These are phyloP conservation scores for Eulemur albifrons DNA, from an alignment of 2,797 vertebrate genomes.

Conservation along the genomic window DNA sequence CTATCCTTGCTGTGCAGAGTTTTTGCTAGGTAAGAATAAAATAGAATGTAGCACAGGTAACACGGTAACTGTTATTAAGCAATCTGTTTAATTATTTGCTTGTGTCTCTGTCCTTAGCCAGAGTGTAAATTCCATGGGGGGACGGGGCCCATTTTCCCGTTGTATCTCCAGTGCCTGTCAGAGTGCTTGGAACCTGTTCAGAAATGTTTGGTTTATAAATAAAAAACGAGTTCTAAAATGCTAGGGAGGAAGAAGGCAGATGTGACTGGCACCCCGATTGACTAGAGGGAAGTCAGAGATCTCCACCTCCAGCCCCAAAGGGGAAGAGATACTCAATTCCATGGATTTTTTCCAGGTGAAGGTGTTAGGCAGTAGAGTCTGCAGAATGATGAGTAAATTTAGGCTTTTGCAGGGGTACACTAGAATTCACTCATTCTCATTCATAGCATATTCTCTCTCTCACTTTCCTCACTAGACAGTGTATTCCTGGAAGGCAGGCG, in stretches of 20 bases:
- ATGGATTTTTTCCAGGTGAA: not conserved
- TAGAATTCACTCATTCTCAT: not conserved
- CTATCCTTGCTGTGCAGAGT: not conserved
- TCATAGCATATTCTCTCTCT: not conserved
- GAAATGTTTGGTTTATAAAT: not conserved
- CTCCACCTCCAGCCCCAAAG: not conserved
- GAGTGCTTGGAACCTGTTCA: not conserved
- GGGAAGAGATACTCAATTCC: not conserved
- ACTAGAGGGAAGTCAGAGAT: not conserved
- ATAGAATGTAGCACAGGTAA: not conserved
- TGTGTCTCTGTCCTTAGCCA: not conserved
- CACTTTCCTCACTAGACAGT: not conserved
- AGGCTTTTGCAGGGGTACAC: not conserved
- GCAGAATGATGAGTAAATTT: not conserved
- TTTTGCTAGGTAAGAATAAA: not conserved
- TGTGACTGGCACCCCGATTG: not conserved
- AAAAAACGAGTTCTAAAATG: not conserved
- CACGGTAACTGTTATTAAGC: not conserved
- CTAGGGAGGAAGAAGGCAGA: not conserved
- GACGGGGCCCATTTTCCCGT: not conserved
- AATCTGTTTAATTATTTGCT: not conserved
- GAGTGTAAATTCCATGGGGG: not conserved
- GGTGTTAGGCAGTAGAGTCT: not conserved
- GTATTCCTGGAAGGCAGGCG: not conserved
- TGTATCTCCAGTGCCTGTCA: not conserved